Evolutionary conservation across 2,888 invertebrate genomes (phyloP), one percentile per base, ranked within the genome.

Genomic region (Tricholauxania praeusta): DNA sequence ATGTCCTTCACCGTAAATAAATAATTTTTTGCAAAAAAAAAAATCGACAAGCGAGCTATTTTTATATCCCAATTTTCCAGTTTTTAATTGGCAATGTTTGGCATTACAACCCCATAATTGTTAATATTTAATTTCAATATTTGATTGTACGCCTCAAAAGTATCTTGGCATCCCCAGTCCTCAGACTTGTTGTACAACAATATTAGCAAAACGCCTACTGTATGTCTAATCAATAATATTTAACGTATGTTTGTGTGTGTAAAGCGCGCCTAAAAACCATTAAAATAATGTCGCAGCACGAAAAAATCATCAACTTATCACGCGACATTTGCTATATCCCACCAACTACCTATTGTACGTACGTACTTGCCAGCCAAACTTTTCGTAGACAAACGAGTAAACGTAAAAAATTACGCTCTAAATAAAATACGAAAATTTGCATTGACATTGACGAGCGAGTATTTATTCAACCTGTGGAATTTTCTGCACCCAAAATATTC

Each of bases 401-500:
- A 55, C 55, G n/a, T 19, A 60, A 60, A 28, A 60, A 22, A 60
- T 22, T 53, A n/a, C 17, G 22, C 22, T 28, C 22, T 59, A 39
- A 39, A 39, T 39, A 14, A 59, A 22, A 22, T 17, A 28, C 15
- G 53, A 60, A 60, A 28, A 28, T 12, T 15, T 28, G 28, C 59
- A 60, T 60, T 60, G 59, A 60, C 28, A 51, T 64, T 39, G 39
- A 39, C 39, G 39, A 4, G 39, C 39, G 39, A 3, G 47, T 48
- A n/a, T 49, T 51, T 64, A 22, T 64, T 51, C 64, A 64, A 64
- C 64, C 64, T 64, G 64, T 64, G 28, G 64, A 64, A 64, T 64
- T 64, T 51, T 22, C 28, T 32, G 10, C 39, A 39, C 60, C 7
- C 39, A 28, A 47, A 62, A 17, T 28, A 39, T 59, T 15, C 28